Evolutionary conservation across 2,113 vertebrate genomes (phyloP), one percentile per base, ranked within the genome.

Genomic region (Erinaceus europaeus): DNA sequence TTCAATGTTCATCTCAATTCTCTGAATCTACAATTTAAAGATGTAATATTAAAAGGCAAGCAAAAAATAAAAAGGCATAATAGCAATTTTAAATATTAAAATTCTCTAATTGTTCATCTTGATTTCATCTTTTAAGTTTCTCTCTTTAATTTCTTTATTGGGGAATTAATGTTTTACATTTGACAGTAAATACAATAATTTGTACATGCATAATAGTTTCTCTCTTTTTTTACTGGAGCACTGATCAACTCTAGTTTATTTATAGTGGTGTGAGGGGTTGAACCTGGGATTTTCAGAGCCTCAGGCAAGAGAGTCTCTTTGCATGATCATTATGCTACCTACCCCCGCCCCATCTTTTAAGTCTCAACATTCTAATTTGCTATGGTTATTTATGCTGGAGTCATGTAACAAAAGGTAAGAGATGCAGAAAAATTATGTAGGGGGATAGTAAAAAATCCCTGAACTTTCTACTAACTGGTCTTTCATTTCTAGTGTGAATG

Each of bases 51-150:
- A n/a, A 68, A 85, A 88, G 32, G 2, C 46, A 55, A 17, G 73
- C 32, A 4, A n/a, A n/a, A 86, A 80, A 91, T 86, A 83, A 38
- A 67, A 86, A 72, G n/a, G 44, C 62, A 50, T 18, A 42, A 10
- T 40, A 25, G 74, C 21, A 82, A 86, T 88, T 89, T 79, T n/a
- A 55, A 53, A 53, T 21, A 52, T 52, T 21, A 23, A 1, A 18
- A 53, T 53, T 68, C 21, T 84, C 36, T 76, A 68, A 40, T 69
- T 18, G 40, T 76, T 9, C 29, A 68, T 57, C 29, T 83, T 89
- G 20, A 86, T 61, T 93, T 90, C 29, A 69, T 77, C n/a, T 81
- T 44, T 59, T n/a, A n/a, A n/a, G n/a, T n/a, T n/a, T n/a, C n/a
- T n/a, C n/a, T n/a, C n/a, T n/a, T n/a, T n/a, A n/a, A n/a, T n/a